phyloP scores from a whole-genome alignment of 2,888 invertebrate genomes.

The Coremacera marginata region DNA sequence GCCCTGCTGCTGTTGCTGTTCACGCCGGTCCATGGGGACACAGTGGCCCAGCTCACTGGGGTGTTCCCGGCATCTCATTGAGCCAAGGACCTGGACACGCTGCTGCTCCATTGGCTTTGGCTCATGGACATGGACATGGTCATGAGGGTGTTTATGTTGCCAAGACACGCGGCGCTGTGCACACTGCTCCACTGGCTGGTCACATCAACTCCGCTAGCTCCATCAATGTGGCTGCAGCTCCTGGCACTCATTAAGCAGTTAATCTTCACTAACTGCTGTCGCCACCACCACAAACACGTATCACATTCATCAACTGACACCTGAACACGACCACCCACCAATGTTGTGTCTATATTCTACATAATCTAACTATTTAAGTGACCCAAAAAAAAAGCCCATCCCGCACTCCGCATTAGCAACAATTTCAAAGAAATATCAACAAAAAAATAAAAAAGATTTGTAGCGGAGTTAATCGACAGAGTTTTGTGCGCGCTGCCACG shows the following conservation, averaged over 20 bases:
- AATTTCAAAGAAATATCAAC: neutral
- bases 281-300: slow-evolving; percentile 43
- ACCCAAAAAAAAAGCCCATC: neutral
- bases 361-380: slow-evolving; percentile 15
- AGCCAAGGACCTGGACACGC: slow-evolving; percentile 58
- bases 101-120: slow-evolving; percentile 43
- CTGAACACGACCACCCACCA: slow-evolving; percentile 23
- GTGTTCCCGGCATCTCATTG: slow-evolving; percentile 66
- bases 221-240: slow-evolving; percentile 68
- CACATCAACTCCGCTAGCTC: slow-evolving; percentile 60
- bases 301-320: neutral
- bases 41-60: slow-evolving; percentile 56
- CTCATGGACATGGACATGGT: slow-evolving; percentile 49
- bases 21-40: slow-evolving; percentile 52
- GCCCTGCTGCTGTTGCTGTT: slow-evolving; percentile 53
- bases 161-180: slow-evolving; percentile 70
- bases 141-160: slow-evolving; percentile 59
- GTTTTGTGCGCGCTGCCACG: slow-evolving; percentile 23
- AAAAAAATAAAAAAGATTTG: too few species aligned
- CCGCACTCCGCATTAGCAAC: neutral
- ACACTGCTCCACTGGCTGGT: slow-evolving; percentile 70
- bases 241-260: slow-evolving; percentile 60
- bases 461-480: slow-evolving; percentile 14
- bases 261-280: slow-evolving; percentile 55
- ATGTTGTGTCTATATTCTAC: slow-evolving; percentile 19